These are phyloP conservation scores for Irena cyanogastra DNA, from an alignment of 2,113 vertebrate species.

Conservation along the genomic window DNA sequence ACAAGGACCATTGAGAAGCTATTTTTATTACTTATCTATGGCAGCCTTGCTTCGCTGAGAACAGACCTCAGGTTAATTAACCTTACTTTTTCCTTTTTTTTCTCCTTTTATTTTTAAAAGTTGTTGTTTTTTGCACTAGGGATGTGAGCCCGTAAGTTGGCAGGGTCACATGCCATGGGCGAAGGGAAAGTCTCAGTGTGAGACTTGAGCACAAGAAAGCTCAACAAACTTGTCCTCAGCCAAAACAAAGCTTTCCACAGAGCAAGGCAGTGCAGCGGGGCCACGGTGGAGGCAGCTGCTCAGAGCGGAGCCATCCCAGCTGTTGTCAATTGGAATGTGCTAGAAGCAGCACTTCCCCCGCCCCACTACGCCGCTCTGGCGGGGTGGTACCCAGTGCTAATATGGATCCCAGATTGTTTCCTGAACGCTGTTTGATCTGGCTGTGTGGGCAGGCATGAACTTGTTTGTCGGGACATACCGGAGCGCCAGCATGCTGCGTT, in stretches of 20 bases:
- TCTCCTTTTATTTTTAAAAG: neutral
- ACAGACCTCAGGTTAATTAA: slow-evolving; percentile 56
- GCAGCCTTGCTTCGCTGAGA: slow-evolving; percentile 47
- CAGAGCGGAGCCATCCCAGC: neutral
- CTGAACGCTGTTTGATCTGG: neutral
- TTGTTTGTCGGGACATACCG: fast-evolving
- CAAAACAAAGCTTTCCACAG: slow-evolving; percentile 34
- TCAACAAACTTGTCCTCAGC: neutral
- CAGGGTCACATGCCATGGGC: slow-evolving; percentile 1
- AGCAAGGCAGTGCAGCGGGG: neutral
- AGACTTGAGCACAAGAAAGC: neutral
- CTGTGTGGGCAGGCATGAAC: neutral
- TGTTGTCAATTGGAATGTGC: slow-evolving; percentile 40
- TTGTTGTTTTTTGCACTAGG: neutral
- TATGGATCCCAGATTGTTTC: slow-evolving; percentile 35
- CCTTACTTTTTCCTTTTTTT: neutral
- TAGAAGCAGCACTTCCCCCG: neutral
- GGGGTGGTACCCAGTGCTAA: neutral
- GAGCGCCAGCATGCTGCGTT: fast-evolving
- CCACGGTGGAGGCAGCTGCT: neutral
- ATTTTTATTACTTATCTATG: slow-evolving; percentile 57
- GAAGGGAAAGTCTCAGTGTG: slow-evolving; percentile 16
- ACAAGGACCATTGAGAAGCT: slow-evolving; percentile 55
- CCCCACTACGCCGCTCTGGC: fast-evolving
- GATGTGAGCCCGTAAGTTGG: neutral